phyloP scores from a whole-genome alignment of 2,113 vertebrate genomes.

The Ciconia boyciana region DNA sequence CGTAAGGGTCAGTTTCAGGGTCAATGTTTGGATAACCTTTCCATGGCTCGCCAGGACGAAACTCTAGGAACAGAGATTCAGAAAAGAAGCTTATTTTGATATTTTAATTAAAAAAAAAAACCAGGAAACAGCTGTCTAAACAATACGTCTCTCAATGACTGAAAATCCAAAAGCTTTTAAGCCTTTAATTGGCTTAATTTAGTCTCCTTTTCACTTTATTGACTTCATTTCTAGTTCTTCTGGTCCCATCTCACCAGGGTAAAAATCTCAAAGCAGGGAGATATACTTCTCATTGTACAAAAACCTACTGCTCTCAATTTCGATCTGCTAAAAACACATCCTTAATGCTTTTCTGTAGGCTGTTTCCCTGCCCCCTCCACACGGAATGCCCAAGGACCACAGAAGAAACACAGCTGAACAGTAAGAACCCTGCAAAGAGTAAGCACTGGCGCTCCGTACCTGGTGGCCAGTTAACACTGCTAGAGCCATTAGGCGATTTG shows the following conservation, averaged over 20 bases:
- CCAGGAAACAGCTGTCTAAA: background rate
- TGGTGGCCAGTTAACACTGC: slow-evolving; percentile 95
- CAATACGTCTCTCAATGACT: background rate
- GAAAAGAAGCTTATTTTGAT: background rate
- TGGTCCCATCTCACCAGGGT: background rate
- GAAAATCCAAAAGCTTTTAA: background rate
- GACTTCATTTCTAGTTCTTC: background rate
- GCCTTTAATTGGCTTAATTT: background rate
- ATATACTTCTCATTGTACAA: background rate
- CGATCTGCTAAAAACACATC: background rate
- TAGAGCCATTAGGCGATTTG: slow-evolving; percentile 98
- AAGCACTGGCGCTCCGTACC: slow-evolving; percentile 36
- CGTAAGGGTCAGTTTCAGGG: slow-evolving; percentile 98
- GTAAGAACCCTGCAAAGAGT: fast-evolving
- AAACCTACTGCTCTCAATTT: background rate
- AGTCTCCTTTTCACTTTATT: background rate
- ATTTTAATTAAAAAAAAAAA: background rate
- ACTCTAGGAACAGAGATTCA: slow-evolving; percentile 78
- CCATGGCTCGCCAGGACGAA: slow-evolving; percentile 99
- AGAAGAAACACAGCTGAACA: background rate
- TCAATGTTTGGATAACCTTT: slow-evolving; percentile 99
- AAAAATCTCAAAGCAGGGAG: background rate
- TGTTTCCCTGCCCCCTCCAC: background rate
- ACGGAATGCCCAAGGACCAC: fast-evolving
- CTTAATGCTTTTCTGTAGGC: background rate